Percentiles rank a stretch among this genome's conserved stretches.
These are phyloP conservation scores for Bucco capensis DNA, from an alignment of 2,113 vertebrate species.

Conservation along the genomic window DNA sequence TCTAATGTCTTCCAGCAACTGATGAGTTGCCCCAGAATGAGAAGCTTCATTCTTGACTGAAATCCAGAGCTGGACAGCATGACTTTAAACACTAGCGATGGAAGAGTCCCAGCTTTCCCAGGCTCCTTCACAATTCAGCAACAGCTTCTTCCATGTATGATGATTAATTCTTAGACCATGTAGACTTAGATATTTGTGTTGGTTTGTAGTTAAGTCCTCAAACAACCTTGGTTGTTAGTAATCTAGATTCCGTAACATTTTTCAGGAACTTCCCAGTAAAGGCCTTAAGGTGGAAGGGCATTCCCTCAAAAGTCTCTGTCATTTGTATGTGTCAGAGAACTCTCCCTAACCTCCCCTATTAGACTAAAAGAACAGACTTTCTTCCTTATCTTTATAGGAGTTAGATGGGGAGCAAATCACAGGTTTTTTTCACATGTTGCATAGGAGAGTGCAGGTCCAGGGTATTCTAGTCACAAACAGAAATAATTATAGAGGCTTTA, in stretches of 20 bases:
- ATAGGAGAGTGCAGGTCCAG: background rate
- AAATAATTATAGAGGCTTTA: background rate
- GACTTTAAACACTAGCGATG: background rate
- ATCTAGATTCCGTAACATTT: background rate
- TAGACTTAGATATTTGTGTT: background rate
- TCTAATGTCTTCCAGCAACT: constrained; percentile 14
- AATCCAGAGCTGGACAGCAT: background rate
- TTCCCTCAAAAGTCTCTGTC: background rate
- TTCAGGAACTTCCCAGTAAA: constrained; percentile 5
- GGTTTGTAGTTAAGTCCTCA: constrained; percentile 3
- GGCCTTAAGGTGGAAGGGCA: background rate
- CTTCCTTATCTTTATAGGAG: background rate
- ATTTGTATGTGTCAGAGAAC: background rate
- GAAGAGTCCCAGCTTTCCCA: constrained; percentile 24
- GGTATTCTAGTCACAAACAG: background rate
- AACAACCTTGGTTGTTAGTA: background rate
- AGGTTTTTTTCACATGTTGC: background rate
- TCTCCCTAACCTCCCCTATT: background rate
- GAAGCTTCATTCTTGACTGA: background rate
- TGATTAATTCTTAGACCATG: background rate
- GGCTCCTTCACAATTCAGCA: background rate
- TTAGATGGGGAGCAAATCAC: background rate
- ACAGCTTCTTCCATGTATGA: background rate
- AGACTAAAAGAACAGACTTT: background rate
- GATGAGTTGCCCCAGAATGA: background rate